Base-by-base conservation (phyloP, 2,888 invertebrate species). In the Synanthedon myopaeformis region DNA sequence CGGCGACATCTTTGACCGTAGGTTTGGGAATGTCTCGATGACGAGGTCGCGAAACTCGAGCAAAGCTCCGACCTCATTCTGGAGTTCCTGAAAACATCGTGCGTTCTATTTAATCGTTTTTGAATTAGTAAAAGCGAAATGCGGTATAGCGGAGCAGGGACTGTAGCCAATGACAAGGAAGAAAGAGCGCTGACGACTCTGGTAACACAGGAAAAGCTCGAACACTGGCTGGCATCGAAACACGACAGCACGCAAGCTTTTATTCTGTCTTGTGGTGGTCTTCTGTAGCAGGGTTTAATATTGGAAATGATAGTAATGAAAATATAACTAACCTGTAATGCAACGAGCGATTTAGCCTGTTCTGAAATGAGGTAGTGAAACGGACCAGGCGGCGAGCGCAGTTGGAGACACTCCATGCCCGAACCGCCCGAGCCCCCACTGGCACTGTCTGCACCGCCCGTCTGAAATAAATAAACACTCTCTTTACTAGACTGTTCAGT, bases 1-100 rank as follows among this genome's bases (percentile, higher is more conserved):
- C 67, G 92, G 90, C 73, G 92, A 92, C 92, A 95, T 92, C 90
- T 95, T 96, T 76, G 92, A 92, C 78, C 95, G 93, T 79, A 96
- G 91, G 89, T 95, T 94, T 70, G 96, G 96, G 89, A 96, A 95
- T 74, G 95, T 94, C 91, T 95, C 95, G 91, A 96, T 95, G 90
- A 96, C 96, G 91, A 95, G 92, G 88, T 96, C 95, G 87, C 96
- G 93, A 85, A 96, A 96, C 89, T 96, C 95, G 85, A 96, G 91
- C 69, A 96, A 87, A 69, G 95, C 95, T 63, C 95, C 95, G 89
- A 96, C 96, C 90, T 96, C 96, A 93, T 95, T 94, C 91, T 96
- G 96, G 82, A 96, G 91, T 89, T 96, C 96, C 90, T 90, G 81
- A 2, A 51, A 54, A 23, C 23, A 49, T 8, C 49, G 49, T 23